phyloP scores from a whole-genome alignment of 2,888 invertebrate genomes.

The Rosalia funebris region DNA sequence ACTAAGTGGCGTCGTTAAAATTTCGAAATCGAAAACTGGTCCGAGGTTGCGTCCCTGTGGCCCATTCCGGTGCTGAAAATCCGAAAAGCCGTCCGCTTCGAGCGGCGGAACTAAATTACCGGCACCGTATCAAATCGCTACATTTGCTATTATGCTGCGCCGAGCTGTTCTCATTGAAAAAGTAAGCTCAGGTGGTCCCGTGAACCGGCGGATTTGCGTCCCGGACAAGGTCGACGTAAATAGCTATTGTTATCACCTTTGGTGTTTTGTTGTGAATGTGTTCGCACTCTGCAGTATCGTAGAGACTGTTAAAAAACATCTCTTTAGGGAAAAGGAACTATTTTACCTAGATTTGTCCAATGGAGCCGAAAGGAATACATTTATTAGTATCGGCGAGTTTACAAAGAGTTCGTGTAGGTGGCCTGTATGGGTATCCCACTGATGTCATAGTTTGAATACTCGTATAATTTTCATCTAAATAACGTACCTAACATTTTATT shows the following conservation, averaged over 20 bases:
- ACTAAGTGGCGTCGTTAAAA: conserved; percentile 10
- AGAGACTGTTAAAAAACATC: conserved; percentile 14
- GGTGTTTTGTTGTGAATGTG: conserved; percentile 36
- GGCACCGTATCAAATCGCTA: conserved; percentile 39
- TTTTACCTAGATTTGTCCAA: conserved; percentile 14
- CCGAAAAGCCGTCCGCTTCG: conserved; percentile 22
- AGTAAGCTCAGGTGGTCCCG: conserved; percentile 35
- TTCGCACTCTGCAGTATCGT: conserved; percentile 30
- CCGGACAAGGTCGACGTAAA: conserved; percentile 31
- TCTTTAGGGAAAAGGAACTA: conserved; percentile 14
- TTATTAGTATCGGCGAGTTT: conserved; percentile 21
- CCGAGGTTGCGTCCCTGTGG: conserved; percentile 27
- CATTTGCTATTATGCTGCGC: conserved; percentile 32
- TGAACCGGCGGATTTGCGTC: conserved; percentile 26
- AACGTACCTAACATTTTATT: too few relatives aligned
- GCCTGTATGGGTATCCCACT: conserved; percentile 2
- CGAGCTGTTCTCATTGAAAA: conserved; percentile 31
- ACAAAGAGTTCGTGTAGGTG: conserved; percentile 34
- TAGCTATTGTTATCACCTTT: conserved; percentile 34
- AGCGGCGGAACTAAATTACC: conserved; percentile 31
- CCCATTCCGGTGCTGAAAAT: conserved; percentile 24
- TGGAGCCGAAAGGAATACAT: conserved; percentile 2
- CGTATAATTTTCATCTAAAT: too few relatives aligned
- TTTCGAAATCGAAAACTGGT: conserved; percentile 4
- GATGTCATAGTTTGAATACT: too few relatives aligned